These are phyloP conservation scores for Nipponia nippon DNA, from an alignment of 2,113 vertebrate genomes.

Conservation along the genomic window DNA sequence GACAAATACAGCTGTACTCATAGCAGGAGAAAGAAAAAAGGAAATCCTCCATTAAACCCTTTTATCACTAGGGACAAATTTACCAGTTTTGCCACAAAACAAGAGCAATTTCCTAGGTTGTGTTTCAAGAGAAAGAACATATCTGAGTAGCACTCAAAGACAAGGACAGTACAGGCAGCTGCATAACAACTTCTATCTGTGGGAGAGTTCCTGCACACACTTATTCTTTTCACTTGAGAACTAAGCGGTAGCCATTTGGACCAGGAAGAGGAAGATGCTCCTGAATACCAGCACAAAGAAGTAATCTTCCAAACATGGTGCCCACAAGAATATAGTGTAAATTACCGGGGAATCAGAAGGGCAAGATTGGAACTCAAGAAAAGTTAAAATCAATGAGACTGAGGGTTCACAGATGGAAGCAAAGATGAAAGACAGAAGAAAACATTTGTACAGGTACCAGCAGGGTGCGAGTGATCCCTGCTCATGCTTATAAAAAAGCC, in stretches of 20 bases:
- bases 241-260: not conserved
- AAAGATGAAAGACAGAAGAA: slow-evolving; percentile 38
- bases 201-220: not conserved
- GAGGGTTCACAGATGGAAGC: slow-evolving; percentile 26
- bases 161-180: not conserved
- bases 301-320: slow-evolving; percentile 27
- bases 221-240: slow-evolving; percentile 3
- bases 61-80: not conserved
- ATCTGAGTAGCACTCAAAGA: not conserved
- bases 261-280: slow-evolving; percentile 31
- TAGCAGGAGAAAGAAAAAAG: not conserved
- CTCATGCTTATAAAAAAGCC: not conserved
- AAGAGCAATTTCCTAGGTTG: not conserved
- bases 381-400: slow-evolving; percentile 50
- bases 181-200: not conserved
- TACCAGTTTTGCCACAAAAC: not conserved
- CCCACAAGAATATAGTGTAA: slow-evolving; percentile 6
- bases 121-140: not conserved
- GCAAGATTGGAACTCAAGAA: slow-evolving; percentile 7
- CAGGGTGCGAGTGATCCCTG: not conserved
- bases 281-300: slow-evolving; percentile 29
- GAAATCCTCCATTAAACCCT: not conserved
- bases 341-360: slow-evolving; percentile 46
- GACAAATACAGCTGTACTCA: not conserved
- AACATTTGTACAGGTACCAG: slow-evolving; percentile 34